Percentiles rank a stretch among this genome's conserved stretches.
Evolutionary conservation across 2,888 invertebrate genomes (phyloP).

Genomic region (Tipula vernalis): DNA sequence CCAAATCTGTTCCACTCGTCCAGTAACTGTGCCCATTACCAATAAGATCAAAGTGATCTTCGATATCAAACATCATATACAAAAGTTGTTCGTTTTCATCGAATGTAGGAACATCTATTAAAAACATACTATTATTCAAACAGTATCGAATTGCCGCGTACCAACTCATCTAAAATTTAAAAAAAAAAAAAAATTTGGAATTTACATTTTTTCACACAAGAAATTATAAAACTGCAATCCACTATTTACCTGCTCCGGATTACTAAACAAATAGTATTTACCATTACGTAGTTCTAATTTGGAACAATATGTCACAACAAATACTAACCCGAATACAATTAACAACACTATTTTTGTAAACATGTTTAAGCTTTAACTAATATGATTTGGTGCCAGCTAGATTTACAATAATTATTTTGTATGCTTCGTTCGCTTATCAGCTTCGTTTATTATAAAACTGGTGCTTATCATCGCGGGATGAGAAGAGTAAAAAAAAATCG

Average conservation of each 20-base stretch:
- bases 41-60: not conserved
- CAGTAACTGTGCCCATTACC: not conserved
- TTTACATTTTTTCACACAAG: not conserved
- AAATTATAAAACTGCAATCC: not conserved
- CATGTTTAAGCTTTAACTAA: not conserved
- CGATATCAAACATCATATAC: not conserved
- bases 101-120: not conserved
- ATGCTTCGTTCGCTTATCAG: not conserved
- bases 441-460: not conserved
- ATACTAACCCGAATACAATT: not conserved
- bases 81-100: not conserved
- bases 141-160: not conserved
- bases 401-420: not conserved
- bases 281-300: not conserved
- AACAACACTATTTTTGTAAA: not conserved
- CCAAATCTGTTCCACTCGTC: not conserved
- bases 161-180: not conserved
- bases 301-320: not conserved
- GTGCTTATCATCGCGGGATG: not conserved
- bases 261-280: not conserved
- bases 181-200: not conserved
- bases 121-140: not conserved
- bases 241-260: not conserved
- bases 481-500: not conserved
- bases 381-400: not conserved